A percentile compares a stretch with the other conserved stretches of the same genome.
phyloP scores from a whole-genome alignment of 2,113 vertebrate species.

The Kryptolebias marmoratus region DNA sequence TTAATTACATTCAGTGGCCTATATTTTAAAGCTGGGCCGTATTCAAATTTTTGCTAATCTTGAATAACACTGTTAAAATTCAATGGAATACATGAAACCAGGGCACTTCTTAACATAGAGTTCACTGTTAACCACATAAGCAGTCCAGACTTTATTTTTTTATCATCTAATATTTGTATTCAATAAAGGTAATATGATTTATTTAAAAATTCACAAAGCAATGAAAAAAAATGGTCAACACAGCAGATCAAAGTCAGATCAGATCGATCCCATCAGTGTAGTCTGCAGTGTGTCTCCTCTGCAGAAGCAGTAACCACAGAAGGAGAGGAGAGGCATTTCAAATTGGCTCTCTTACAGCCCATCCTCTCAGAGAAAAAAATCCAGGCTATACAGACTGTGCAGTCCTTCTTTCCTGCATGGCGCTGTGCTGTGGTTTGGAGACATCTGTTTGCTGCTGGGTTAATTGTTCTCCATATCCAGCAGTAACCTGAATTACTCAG shows the following conservation, averaged over 20 bases:
- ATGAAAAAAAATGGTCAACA: conserved; percentile 14
- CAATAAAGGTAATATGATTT: too few species aligned
- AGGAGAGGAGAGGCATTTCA: conserved; percentile 47
- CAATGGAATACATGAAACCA: too few species aligned
- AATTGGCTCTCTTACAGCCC: conserved; percentile 56
- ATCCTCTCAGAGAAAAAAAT: conserved; percentile 47
- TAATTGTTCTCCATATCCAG: conserved; percentile 56
- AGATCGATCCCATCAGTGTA: conserved; percentile 3
- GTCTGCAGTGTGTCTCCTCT: conserved; percentile 24
- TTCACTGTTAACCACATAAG: too few species aligned
- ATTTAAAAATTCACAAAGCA: neutral
- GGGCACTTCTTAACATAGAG: too few species aligned
- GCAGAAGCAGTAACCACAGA: conserved; percentile 46
- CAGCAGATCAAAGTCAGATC: conserved; percentile 17
- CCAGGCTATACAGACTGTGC: conserved; percentile 38
- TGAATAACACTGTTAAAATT: too few species aligned
- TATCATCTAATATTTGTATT: too few species aligned
- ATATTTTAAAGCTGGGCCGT: too few species aligned
- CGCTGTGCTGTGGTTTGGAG: conserved; percentile 38
- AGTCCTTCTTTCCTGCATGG: conserved; percentile 37
- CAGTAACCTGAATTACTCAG: conserved; percentile 62
- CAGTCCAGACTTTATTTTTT: too few species aligned
- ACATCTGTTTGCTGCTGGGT: conserved; percentile 61
- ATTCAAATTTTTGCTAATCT: too few species aligned
- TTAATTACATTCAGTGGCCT: too few species aligned